These are phyloP conservation scores for Scaptomyza parva DNA, from an alignment of 2,888 invertebrate genomes.

Conservation along the genomic window DNA sequence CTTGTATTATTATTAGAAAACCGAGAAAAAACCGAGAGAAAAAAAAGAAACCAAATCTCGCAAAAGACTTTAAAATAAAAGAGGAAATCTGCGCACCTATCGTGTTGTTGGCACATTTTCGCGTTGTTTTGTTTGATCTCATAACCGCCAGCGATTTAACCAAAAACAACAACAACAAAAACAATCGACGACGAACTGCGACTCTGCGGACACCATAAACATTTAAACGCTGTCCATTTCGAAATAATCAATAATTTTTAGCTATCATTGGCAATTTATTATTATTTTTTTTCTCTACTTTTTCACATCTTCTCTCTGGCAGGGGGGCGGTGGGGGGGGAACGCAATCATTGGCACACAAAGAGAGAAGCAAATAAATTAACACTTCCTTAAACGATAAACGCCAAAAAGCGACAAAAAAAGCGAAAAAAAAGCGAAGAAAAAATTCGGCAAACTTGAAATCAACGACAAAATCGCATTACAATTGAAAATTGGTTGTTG, in stretches of 20 bases:
- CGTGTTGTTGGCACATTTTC: slow-evolving; percentile 77
- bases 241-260: slow-evolving; percentile 81
- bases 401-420: slow-evolving; percentile 46
- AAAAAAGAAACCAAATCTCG: slow-evolving; percentile 38
- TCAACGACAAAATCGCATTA: slow-evolving; percentile 43
- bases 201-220: slow-evolving; percentile 70
- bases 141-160: slow-evolving; percentile 74
- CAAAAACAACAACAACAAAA: slow-evolving; percentile 34
- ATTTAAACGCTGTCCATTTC: slow-evolving; percentile 79
- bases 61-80: slow-evolving; percentile 49
- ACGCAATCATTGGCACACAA: slow-evolving; percentile 32
- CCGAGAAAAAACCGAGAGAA: slow-evolving; percentile 8
- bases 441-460: slow-evolving; percentile 40
- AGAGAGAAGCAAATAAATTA: slow-evolving; percentile 78
- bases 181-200: slow-evolving; percentile 43
- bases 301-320: slow-evolving; percentile 21
- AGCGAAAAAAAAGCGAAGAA: not conserved
- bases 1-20: slow-evolving; percentile 62
- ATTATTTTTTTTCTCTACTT: slow-evolving; percentile 39
- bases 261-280: slow-evolving; percentile 80
- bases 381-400: slow-evolving; percentile 81
- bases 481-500: slow-evolving; percentile 52
- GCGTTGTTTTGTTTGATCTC: slow-evolving; percentile 81
- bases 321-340: too few species aligned
- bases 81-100: slow-evolving; percentile 67